Conservation (phyloP, 1,140 invertebrate genomes). For the Coptotermes formosanus region DNA sequence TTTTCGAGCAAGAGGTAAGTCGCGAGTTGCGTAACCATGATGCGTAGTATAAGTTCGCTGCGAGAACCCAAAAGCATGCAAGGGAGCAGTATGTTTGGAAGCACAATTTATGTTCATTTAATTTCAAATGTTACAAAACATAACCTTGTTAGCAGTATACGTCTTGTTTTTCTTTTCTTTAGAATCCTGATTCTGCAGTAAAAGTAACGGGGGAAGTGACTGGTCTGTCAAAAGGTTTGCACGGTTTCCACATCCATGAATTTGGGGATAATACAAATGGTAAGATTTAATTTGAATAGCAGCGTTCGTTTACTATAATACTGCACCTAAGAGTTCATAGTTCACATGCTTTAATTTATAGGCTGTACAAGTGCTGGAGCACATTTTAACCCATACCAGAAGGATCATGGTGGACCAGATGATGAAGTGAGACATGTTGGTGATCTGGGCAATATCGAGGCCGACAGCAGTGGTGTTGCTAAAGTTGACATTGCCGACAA, state of each 20-base stretch:
- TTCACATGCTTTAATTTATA: slow-evolving; percentile 38
- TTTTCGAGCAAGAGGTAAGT: slow-evolving; percentile 73
- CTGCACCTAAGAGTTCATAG: background rate
- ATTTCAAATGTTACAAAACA: too few relatives aligned
- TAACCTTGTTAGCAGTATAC: too few relatives aligned
- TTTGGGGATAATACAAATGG: slow-evolving; percentile 95
- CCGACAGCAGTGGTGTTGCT: slow-evolving; percentile 68
- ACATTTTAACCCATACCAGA: slow-evolving; percentile 89
- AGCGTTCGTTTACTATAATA: background rate
- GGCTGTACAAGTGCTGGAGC: slow-evolving; percentile 93
- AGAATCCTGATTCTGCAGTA: slow-evolving; percentile 56
- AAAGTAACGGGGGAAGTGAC: slow-evolving; percentile 68
- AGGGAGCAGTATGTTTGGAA: too few relatives aligned
- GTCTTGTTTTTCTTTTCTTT: slow-evolving; percentile 41
- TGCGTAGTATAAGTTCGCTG: too few relatives aligned
- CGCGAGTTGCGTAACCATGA: background rate
- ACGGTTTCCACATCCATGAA: slow-evolving; percentile 97
- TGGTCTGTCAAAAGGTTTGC: slow-evolving; percentile 66
- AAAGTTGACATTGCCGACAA: slow-evolving; percentile 76
- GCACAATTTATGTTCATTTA: too few relatives aligned
- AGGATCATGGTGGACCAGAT: slow-evolving; percentile 81
- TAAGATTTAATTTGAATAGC: slow-evolving; percentile 38
- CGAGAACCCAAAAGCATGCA: too few relatives aligned
- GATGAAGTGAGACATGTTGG: slow-evolving; percentile 79
- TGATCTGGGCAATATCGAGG: slow-evolving; percentile 88